Evolutionary conservation across 2,888 invertebrate species (phyloP).

Genomic region (Drosophila prolongata): DNA sequence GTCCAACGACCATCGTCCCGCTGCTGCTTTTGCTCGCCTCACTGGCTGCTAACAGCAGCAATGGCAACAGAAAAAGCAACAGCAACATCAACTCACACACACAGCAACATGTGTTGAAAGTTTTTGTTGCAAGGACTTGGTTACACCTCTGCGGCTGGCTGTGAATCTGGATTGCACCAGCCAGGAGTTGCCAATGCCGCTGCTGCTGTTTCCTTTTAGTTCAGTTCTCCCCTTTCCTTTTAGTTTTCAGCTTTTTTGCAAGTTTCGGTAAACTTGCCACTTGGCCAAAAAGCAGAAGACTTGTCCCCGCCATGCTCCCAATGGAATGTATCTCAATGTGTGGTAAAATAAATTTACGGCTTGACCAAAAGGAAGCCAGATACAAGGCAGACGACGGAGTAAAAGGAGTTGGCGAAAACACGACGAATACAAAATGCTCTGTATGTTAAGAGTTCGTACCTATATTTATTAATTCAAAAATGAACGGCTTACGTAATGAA

Average conservation of each 20-base stretch:
- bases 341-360: slow-evolving; percentile 61
- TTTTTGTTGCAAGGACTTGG: slow-evolving; percentile 51
- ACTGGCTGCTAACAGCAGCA: slow-evolving; percentile 40
- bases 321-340: slow-evolving; percentile 51
- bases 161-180: slow-evolving; percentile 43
- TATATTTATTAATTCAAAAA: too few relatives aligned
- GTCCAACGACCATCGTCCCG: slow-evolving; percentile 5
- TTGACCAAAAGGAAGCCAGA: slow-evolving; percentile 32
- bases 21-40: slow-evolving; percentile 35
- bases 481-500: too few relatives aligned
- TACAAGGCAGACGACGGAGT: not conserved
- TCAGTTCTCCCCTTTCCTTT: slow-evolving; percentile 7
- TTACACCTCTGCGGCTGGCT: slow-evolving; percentile 52
- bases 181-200: slow-evolving; percentile 39
- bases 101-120: slow-evolving; percentile 54
- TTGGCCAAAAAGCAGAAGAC: slow-evolving; percentile 48
- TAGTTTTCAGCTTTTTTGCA: slow-evolving; percentile 20
- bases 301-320: slow-evolving; percentile 41
- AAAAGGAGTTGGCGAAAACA: not conserved
- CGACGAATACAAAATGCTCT: slow-evolving; percentile 5
- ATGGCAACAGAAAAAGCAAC: slow-evolving; percentile 12
- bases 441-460: not conserved
- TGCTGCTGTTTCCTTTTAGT: slow-evolving; percentile 32
- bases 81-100: slow-evolving; percentile 26
- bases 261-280: slow-evolving; percentile 55